Percentiles rank a stretch among this genome's conserved stretches.
phyloP scores from a whole-genome alignment of 2,888 invertebrate species.

The Carcina quercana region DNA sequence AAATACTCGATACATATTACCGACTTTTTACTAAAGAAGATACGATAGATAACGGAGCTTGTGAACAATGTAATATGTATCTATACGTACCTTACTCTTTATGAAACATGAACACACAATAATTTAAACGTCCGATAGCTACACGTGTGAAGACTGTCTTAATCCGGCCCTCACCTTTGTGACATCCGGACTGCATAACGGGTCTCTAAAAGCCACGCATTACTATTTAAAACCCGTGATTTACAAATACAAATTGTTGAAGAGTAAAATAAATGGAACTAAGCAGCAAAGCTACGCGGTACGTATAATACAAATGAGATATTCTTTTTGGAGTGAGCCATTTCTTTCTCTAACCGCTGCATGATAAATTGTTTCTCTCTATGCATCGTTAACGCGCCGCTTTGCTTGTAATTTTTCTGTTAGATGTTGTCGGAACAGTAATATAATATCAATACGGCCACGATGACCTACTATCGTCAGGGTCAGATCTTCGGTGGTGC shows the following conservation, averaged over 20 bases:
- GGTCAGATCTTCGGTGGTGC: slow-evolving; percentile 49
- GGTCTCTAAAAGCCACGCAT: slow-evolving; percentile 28
- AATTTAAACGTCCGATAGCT: slow-evolving; percentile 21
- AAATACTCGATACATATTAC: too few relatives aligned
- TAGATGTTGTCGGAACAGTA: slow-evolving; percentile 64
- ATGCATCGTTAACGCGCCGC: slow-evolving; percentile 58
- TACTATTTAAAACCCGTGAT: slow-evolving; percentile 55
- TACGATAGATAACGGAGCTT: too few relatives aligned
- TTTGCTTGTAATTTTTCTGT: slow-evolving; percentile 59
- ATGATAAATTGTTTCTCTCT: slow-evolving; percentile 63
- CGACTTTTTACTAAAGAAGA: too few relatives aligned
- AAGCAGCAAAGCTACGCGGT: slow-evolving; percentile 30
- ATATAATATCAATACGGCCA: slow-evolving; percentile 66
- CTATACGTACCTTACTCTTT: slow-evolving; percentile 38
- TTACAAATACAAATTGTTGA: slow-evolving; percentile 62
- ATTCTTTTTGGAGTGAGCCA: slow-evolving; percentile 61
- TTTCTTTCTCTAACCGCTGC: slow-evolving; percentile 51
- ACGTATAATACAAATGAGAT: slow-evolving; percentile 66
- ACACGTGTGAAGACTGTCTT: slow-evolving; percentile 37
- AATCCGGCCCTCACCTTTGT: slow-evolving; percentile 46
- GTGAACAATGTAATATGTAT: slow-evolving; percentile 38
- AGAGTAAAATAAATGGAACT: slow-evolving; percentile 58
- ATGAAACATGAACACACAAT: slow-evolving; percentile 21
- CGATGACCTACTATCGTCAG: slow-evolving; percentile 60
- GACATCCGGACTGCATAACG: slow-evolving; percentile 53